phyloP scores from a whole-genome alignment of 2,888 invertebrate genomes.

The Apamea sordens region DNA sequence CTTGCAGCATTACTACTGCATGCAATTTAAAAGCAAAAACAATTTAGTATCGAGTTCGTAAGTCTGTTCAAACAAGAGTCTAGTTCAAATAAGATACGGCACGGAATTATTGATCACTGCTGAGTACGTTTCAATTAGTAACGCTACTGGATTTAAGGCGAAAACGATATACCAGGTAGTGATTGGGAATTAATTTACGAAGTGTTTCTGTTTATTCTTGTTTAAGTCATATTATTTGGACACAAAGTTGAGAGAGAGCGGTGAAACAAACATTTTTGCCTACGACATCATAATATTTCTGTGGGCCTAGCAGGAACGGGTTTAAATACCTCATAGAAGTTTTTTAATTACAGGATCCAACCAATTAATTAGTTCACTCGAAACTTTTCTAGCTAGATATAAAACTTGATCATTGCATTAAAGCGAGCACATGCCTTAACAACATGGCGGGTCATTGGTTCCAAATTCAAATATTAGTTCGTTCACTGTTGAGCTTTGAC shows the following conservation, averaged over 20 bases:
- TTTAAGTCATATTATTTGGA: background rate
- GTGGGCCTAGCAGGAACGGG: no score
- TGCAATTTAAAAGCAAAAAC: no score
- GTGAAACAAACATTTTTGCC: no score
- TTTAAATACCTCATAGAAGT: background rate
- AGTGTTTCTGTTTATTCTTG: background rate
- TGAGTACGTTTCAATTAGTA: slow-evolving; percentile 64
- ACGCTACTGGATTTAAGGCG: slow-evolving; percentile 54
- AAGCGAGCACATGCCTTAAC: slow-evolving; percentile 48
- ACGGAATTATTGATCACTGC: slow-evolving; percentile 63
- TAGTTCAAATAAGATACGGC: slow-evolving; percentile 53
- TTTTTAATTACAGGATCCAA: background rate
- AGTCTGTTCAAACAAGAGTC: slow-evolving; percentile 41
- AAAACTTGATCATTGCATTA: no score
- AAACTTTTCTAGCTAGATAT: background rate
- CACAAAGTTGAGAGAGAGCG: background rate
- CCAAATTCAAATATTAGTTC: slow-evolving; percentile 64
- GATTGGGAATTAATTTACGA: slow-evolving; percentile 8
- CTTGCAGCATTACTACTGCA: no score
- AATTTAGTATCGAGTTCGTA: background rate
- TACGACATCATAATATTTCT: no score
- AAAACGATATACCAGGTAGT: slow-evolving; percentile 8
- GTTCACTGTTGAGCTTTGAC: slow-evolving; percentile 20
- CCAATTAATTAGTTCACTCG: background rate
- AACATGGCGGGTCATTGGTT: slow-evolving; percentile 54